These are phyloP conservation scores for Micrastur ruficollis DNA, from an alignment of 2,797 vertebrate species.

Conservation along the genomic window DNA sequence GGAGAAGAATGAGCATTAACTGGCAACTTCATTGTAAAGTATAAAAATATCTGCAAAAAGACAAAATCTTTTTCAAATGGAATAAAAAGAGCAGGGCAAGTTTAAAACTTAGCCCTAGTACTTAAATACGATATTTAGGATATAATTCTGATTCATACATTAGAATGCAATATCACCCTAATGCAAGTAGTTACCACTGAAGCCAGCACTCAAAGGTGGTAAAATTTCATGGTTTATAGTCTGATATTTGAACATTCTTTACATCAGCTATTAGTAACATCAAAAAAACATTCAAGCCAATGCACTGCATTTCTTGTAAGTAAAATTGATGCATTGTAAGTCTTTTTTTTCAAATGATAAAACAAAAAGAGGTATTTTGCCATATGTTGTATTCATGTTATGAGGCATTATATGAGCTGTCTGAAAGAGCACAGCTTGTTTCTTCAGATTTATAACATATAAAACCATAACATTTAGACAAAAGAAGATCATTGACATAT, in stretches of 20 bases:
- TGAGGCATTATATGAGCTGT: background rate
- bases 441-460: background rate
- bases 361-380: background rate
- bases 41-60: conserved; percentile 20
- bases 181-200: background rate
- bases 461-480: background rate
- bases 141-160: background rate
- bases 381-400: background rate
- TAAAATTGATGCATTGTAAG: background rate
- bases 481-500: background rate
- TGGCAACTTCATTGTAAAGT: background rate
- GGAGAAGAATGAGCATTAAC: conserved; percentile 9
- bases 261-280: background rate
- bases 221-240: background rate
- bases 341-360: background rate
- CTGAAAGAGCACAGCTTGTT: background rate
- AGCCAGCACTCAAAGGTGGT: background rate
- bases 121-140: background rate
- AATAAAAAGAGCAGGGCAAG: background rate
- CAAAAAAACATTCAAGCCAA: background rate
- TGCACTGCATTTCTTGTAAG: background rate
- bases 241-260: background rate
- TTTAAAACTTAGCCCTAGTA: background rate
- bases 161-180: background rate
- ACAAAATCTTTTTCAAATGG: background rate